Percentiles rank a stretch among this genome's conserved stretches.
Conservation (phyloP, 2,888 invertebrate genomes). For the Hoplodrina ambigua region DNA sequence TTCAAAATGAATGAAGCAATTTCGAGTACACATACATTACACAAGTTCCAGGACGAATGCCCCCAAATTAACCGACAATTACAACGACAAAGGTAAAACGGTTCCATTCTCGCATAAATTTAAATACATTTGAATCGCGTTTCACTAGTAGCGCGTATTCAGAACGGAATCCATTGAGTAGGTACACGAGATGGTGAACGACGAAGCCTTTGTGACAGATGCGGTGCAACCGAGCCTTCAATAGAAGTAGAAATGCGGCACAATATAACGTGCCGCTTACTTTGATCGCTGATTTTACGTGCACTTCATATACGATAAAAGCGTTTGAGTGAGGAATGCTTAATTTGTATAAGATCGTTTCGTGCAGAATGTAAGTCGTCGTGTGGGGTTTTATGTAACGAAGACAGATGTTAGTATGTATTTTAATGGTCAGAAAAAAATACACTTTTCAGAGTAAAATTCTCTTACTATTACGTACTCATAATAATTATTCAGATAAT, state of each 20-base stretch:
- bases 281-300: constrained; percentile 34
- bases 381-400: no score
- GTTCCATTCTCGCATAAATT: constrained; percentile 50
- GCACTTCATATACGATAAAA: constrained; percentile 11
- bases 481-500: no score
- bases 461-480: no score
- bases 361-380: not conserved
- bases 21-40: constrained; percentile 12
- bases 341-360: not conserved
- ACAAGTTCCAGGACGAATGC: constrained; percentile 26
- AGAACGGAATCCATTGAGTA: constrained; percentile 47
- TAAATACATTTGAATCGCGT: constrained; percentile 54
- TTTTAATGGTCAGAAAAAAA: no score
- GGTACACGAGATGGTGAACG: constrained; percentile 38
- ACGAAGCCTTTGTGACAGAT: constrained; percentile 72
- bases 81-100: constrained; percentile 49
- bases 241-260: constrained; percentile 64
- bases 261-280: constrained; percentile 58
- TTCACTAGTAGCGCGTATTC: constrained; percentile 47
- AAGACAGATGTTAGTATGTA: no score
- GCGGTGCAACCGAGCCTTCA: constrained; percentile 65
- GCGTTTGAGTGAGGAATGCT: constrained; percentile 3
- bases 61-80: constrained; percentile 58
- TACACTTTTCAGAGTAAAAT: no score
- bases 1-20: constrained; percentile 27